Percentiles rank a stretch among this genome's conserved stretches.
These are phyloP conservation scores for Lamellibrachia luymesi DNA, from an alignment of 1,140 invertebrate genomes.

Conservation along the genomic window DNA sequence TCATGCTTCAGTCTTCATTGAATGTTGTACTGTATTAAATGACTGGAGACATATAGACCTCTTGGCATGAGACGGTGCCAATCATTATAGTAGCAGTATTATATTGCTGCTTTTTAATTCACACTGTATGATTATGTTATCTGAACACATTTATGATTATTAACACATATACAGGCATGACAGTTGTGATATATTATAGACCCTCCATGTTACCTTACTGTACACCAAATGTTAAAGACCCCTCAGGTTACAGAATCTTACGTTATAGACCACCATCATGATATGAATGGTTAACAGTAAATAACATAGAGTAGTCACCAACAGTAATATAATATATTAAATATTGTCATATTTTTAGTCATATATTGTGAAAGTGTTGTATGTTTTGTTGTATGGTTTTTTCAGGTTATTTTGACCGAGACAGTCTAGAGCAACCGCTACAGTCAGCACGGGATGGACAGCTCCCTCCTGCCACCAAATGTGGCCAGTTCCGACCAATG, in stretches of 20 bases:
- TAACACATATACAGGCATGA: too few species aligned
- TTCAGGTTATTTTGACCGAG: not conserved
- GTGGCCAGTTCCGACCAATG: conserved; percentile 3
- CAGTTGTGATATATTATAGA: too few species aligned
- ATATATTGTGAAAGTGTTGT: too few species aligned
- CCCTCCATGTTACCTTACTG: too few species aligned
- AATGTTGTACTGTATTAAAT: not conserved
- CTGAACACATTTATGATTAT: not conserved
- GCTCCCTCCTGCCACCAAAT: not conserved
- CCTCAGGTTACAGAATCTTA: not conserved
- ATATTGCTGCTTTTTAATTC: not conserved
- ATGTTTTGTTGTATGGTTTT: not conserved
- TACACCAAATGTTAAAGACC: not conserved
- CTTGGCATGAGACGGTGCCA: not conserved
- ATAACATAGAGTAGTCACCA: too few species aligned
- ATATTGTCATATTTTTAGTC: too few species aligned
- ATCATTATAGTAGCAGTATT: not conserved
- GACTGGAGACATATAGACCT: not conserved
- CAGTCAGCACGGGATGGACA: not conserved
- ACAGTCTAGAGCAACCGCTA: not conserved
- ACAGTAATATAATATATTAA: too few species aligned
- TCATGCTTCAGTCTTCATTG: not conserved
- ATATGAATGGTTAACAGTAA: too few species aligned
- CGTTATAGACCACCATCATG: not conserved
- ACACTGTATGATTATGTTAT: not conserved